A percentile compares a stretch with the other conserved stretches of the same genome.
phyloP scores from a whole-genome alignment of 2,888 invertebrate genomes.

The Rhagonycha lutea region DNA sequence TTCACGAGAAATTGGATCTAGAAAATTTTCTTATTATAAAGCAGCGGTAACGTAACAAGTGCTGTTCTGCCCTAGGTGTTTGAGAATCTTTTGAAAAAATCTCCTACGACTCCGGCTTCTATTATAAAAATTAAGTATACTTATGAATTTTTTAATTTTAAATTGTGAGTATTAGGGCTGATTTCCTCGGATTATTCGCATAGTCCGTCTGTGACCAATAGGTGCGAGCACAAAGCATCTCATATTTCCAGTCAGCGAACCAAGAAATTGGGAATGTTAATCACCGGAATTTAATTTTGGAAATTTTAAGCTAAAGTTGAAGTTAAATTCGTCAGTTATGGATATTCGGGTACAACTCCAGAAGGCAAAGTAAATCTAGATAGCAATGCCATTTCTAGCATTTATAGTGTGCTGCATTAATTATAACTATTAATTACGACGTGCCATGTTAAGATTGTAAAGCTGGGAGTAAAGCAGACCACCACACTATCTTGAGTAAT shows the following conservation, averaged over 20 bases:
- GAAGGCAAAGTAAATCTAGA: conserved; percentile 9
- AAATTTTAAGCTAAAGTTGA: background rate
- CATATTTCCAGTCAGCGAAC: background rate
- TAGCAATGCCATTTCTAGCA: conserved; percentile 11
- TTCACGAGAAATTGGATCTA: too few relatives aligned
- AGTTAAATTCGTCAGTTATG: background rate
- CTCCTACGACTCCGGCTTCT: too few relatives aligned
- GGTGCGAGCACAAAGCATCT: background rate
- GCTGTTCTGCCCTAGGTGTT: too few relatives aligned
- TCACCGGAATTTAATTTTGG: background rate
- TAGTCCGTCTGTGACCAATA: background rate
- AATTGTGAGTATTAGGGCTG: too few relatives aligned
- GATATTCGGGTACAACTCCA: background rate
- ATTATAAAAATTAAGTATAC: too few relatives aligned
- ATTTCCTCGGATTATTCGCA: too few relatives aligned
- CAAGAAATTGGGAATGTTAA: background rate
- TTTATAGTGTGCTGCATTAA: conserved; percentile 20
- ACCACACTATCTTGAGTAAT: conserved; percentile 22
- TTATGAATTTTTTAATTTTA: too few relatives aligned
- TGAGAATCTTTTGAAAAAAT: too few relatives aligned
- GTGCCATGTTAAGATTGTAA: conserved; percentile 26
- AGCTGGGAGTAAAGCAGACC: conserved; percentile 21
- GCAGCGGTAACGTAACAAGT: too few relatives aligned
- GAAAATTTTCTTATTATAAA: too few relatives aligned
- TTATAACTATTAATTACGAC: conserved; percentile 21